Conservation (phyloP, 1,140 invertebrate genomes). For the Theocolax elegans region DNA sequence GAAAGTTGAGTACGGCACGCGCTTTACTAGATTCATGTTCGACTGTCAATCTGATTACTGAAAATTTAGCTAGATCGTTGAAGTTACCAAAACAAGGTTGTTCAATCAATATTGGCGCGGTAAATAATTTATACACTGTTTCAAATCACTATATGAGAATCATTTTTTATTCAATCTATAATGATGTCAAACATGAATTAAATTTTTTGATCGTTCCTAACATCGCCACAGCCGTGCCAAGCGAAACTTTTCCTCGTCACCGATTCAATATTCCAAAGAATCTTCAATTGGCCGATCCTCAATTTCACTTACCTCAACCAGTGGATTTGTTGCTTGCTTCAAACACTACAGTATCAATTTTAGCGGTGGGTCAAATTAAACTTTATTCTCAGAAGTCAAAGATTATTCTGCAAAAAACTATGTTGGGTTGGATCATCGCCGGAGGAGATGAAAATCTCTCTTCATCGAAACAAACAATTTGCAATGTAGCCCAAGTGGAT, state of each 20-base stretch:
- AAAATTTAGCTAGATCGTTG: no score
- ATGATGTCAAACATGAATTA: no score
- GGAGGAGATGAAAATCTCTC: no score
- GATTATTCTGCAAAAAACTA: neutral
- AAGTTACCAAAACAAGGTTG: no score
- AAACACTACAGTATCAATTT: neutral
- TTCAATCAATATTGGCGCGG: neutral
- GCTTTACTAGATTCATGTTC: neutral
- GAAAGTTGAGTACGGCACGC: neutral
- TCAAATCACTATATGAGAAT: neutral
- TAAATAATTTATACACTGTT: neutral
- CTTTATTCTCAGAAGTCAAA: no score
- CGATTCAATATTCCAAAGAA: neutral
- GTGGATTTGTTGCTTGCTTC: neutral
- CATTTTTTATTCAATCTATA: neutral
- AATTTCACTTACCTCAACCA: neutral
- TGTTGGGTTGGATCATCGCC: neutral
- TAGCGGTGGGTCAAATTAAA: neutral
- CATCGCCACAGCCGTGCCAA: neutral
- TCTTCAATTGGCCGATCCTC: conserved; percentile 1
- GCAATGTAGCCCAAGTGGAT: neutral
- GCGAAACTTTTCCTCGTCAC: neutral
- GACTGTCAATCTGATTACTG: neutral
- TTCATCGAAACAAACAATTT: neutral
- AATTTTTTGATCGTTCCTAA: no score